Base-by-base conservation (phyloP, 2,888 invertebrate species). In the Limulus polyphemus region DNA sequence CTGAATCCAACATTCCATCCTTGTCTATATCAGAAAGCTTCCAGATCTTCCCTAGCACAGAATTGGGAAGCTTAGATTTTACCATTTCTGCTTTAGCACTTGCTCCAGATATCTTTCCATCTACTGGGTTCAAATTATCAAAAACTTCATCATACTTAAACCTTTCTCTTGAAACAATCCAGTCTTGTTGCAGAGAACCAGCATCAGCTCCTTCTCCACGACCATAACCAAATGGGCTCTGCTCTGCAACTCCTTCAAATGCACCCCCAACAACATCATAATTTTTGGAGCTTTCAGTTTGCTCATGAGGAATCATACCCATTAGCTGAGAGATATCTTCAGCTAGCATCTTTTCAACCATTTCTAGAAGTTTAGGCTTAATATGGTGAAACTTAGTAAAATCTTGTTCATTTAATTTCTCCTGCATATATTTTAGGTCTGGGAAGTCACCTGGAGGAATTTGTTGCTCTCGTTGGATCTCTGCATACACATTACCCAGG, bases 371-470 rank as follows among this genome's bases (percentile, higher is more conserved):
- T 75, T 88, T 88, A 0, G 90, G 92, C 75, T 94, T 94, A 17
- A 99, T 73, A 0, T 87, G 83, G 75, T 92, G 88, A 81, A 98
- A 98, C 78, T 93, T 94, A 14, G 85, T 87, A 74, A 98, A 98
- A 78, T 98, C 97, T 70, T 90, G 87, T 75, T 90, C 86, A 50
- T 83, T 83, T 67, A 95, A 79, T 49, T 83, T 81, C 69, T 90
- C 90, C 77, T 79, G 92, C 97, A 99, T 97, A 77, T 90, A 90
- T 74, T 90, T 88, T 14, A 97, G 82, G 73, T 97, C 93, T 0
- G 99, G 99, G 79, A 99, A 99, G 78, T 99, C 99, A 10, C 99
- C 98, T 0, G 91, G 89, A 0, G 95, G 95, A 71, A 99, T 97
- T 74, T 90, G 87, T 77, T 95, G 90, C 75, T 97, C 95, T 55